Base-by-base conservation (phyloP, 2,113 vertebrate genomes). In the Crocuta crocuta region DNA sequence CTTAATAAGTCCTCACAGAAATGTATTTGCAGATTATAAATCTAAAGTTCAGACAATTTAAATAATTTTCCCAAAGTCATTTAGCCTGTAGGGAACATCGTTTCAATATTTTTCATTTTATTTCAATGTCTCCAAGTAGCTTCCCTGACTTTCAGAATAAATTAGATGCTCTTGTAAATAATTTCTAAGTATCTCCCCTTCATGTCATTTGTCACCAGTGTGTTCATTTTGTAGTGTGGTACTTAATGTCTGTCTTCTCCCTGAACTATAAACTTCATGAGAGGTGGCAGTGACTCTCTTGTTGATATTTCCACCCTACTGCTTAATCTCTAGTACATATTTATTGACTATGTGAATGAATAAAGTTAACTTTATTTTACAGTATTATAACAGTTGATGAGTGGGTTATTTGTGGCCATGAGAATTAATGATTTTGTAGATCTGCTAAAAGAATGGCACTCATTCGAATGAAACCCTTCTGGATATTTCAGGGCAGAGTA, bases 21-120 rank as follows among this genome's bases (percentile, higher is more conserved):
- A 97, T 28, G 12, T 58, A 68, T 76, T 55, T 61, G 74, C 9
- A 71, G 39, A 53, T 79, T 43, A 94, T 24, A 85, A 50, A 96
- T 81, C 68, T 45, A 73, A 83, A 93, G 33, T 53, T 93, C 73
- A 45, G n/a, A 55, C 80, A 94, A 91, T 78, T 73, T 81, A 76
- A 92, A 89, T 48, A 85, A 94, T 39, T 89, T 92, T 50, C 17
- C 21, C 74, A 82, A 83, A 65, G 78, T 92, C 63, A 80, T 58
- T 71, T 66, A 79, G 39, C 35, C 68, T 33, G 48, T 66, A 61
- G 43, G 79, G 76, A 89, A 45, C 45, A 71, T 93, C 35, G 83
- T 84, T 91, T 96, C 35, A 82, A 43, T 85, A 45, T 0, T 23
- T 94, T 80, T 88, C 45, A 45, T 83, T 73, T 66, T 81, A 80